phyloP scores from a whole-genome alignment of 2,113 vertebrate species.

The Trachemys scripta region DNA sequence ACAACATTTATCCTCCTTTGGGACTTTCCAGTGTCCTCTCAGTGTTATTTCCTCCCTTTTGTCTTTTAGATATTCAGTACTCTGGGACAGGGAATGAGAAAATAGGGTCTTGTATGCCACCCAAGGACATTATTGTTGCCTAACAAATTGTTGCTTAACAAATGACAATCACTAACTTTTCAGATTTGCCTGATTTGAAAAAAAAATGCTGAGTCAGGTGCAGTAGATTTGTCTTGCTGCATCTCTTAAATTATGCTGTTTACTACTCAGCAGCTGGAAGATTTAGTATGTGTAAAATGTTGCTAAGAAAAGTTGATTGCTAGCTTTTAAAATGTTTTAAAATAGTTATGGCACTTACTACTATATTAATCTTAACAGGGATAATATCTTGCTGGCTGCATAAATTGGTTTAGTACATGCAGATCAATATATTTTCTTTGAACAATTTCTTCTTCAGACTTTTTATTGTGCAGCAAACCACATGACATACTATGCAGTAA shows the following conservation, averaged over 20 bases:
- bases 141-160: not conserved
- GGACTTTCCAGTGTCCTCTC: not conserved
- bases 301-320: not conserved
- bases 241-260: not conserved
- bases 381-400: no score
- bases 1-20: not conserved
- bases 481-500: no score
- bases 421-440: no score
- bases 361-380: not conserved
- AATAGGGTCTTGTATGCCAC: not conserved
- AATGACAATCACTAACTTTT: not conserved
- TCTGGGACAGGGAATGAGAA: not conserved
- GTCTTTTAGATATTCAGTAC: not conserved
- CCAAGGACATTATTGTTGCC: not conserved
- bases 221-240: no score
- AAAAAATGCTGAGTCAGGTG: no score
- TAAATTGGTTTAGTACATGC: no score
- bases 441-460: no score
- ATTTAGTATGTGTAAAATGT: rapidly evolving
- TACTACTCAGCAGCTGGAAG: not conserved
- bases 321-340: not conserved
- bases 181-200: not conserved
- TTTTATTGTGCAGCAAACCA: no score
- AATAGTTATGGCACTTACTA: not conserved
- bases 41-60: not conserved